Percentiles rank a stretch among this genome's conserved stretches.
Evolutionary conservation across 2,888 invertebrate species (phyloP).

Genomic region (Ernsta delagoae): DNA sequence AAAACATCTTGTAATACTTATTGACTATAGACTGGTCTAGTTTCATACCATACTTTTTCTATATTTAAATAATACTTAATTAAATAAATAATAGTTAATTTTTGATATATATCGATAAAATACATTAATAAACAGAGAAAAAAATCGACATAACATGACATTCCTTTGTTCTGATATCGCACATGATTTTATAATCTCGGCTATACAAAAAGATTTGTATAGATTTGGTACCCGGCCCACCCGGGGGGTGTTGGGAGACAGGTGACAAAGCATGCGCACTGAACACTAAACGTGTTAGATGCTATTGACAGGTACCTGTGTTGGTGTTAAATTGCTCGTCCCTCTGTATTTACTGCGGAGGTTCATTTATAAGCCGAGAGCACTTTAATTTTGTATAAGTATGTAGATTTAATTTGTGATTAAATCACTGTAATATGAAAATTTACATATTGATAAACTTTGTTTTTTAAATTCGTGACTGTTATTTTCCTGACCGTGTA

Average conservation of each 20-base stretch:
- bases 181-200: constrained; percentile 27
- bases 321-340: constrained; percentile 12
- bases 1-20: no score
- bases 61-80: no score
- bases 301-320: constrained; percentile 26
- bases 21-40: no score
- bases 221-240: constrained; percentile 17
- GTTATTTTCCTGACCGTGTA: no score
- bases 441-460: no score
- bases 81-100: no score
- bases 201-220: constrained; percentile 17
- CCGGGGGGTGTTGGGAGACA: constrained; percentile 13
- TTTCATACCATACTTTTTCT: no score
- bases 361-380: background rate
- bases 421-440: background rate
- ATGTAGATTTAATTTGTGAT: background rate
- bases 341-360: background rate
- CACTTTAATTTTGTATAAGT: background rate
- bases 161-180: constrained; percentile 24
- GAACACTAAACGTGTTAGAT: constrained; percentile 31
- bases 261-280: constrained; percentile 35
- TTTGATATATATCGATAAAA: no score
- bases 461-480: no score
- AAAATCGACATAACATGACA: background rate
- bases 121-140: no score